phyloP scores from a whole-genome alignment of 1,140 invertebrate genomes.

The Andricus grossulariae region DNA sequence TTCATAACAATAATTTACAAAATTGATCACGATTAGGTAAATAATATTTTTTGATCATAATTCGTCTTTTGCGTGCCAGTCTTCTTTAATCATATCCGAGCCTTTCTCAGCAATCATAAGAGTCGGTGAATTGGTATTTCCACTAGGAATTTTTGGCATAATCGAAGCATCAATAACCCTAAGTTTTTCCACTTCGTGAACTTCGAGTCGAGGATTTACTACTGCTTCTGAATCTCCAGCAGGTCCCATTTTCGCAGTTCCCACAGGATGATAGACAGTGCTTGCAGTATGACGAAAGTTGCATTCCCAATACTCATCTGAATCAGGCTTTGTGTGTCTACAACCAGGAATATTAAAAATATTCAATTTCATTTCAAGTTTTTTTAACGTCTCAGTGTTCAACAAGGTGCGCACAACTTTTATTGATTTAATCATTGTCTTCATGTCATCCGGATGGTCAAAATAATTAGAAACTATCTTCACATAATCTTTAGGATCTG shows the following conservation, averaged over 20 bases:
- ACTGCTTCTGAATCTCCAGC: conserved; percentile 77
- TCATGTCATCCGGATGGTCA: conserved; percentile 73
- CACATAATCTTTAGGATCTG: conserved; percentile 80
- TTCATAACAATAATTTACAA: neutral
- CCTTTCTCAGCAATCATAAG: conserved; percentile 95
- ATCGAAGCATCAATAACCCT: conserved; percentile 87
- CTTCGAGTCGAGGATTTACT: conserved; percentile 84
- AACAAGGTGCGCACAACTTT: conserved; percentile 47
- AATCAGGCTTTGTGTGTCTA: conserved; percentile 58
- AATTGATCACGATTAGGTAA: neutral
- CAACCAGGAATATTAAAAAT: conserved; percentile 47
- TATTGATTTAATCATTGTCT: conserved; percentile 59
- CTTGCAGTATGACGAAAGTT: conserved; percentile 68
- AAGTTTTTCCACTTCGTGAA: conserved; percentile 83
- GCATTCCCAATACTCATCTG: conserved; percentile 76
- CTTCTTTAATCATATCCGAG: conserved; percentile 87
- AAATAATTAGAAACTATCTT: conserved; percentile 85
- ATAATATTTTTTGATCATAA: conserved; percentile 30
- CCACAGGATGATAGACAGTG: conserved; percentile 73
- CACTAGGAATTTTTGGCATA: conserved; percentile 85
- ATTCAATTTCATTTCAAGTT: conserved; percentile 49
- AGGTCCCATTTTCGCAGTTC: conserved; percentile 78
- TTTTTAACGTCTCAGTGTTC: conserved; percentile 59
- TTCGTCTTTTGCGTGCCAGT: conserved; percentile 77
- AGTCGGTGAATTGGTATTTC: conserved; percentile 87